phyloP scores from a whole-genome alignment of 2,113 vertebrate species.

The Melanerpes formicivorus region DNA sequence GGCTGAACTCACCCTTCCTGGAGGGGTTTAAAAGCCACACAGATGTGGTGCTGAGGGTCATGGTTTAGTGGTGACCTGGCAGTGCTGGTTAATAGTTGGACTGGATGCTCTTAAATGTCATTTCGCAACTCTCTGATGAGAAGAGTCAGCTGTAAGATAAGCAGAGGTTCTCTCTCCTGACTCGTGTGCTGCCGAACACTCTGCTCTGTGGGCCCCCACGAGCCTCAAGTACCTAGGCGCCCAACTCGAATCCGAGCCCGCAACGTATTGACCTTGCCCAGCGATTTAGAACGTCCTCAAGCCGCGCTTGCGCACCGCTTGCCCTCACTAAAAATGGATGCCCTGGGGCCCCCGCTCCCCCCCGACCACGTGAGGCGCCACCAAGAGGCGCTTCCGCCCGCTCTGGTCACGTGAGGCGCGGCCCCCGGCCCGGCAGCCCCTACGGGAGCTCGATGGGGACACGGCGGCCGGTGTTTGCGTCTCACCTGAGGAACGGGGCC shows the following conservation, averaged over 20 bases:
- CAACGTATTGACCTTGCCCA: neutral
- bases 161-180: too few species aligned
- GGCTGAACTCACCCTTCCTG: too few species aligned
- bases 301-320: neutral
- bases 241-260: too few species aligned
- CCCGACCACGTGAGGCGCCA: rapidly evolving
- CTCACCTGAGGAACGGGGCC: neutral
- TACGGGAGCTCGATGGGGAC: conserved; percentile 36
- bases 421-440: neutral
- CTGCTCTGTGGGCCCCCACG: too few species aligned
- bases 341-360: neutral
- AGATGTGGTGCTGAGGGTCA: too few species aligned
- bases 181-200: too few species aligned
- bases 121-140: too few species aligned
- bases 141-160: too few species aligned
- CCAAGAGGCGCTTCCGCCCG: neutral
- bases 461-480: neutral
- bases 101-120: too few species aligned
- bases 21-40: neutral
- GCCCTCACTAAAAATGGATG: conserved; percentile 13
- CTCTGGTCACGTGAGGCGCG: neutral
- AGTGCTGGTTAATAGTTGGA: too few species aligned
- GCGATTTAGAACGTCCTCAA: rapidly evolving
- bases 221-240: too few species aligned
- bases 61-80: too few species aligned